Conservation (phyloP, 2,113 vertebrate genomes). For the Elgaria multicarinata region DNA sequence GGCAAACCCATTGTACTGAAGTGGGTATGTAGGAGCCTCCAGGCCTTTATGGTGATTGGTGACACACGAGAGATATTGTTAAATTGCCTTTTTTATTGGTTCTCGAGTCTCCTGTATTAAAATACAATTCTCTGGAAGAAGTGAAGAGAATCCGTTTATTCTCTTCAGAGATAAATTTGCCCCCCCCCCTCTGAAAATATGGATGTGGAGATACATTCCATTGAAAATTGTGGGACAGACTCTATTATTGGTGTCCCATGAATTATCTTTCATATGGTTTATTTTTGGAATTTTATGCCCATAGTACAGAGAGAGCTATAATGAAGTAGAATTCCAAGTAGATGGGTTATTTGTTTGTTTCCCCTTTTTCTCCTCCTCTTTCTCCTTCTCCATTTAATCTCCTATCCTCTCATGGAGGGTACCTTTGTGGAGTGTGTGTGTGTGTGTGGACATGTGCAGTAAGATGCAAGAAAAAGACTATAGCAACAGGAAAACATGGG, state of each 20-base stretch:
- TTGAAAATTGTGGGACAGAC: not conserved
- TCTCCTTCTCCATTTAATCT: slow-evolving; percentile 46
- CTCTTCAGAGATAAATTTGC: slow-evolving; percentile 49
- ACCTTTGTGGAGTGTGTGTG: not conserved
- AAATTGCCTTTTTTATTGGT: slow-evolving; percentile 82
- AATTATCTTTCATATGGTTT: not conserved
- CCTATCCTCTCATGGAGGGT: slow-evolving; percentile 54
- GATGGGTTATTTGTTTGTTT: not conserved
- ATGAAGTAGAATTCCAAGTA: slow-evolving; percentile 41
- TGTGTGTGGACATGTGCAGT: not conserved
- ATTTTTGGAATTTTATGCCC: not conserved
- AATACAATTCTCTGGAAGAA: slow-evolving; percentile 75
- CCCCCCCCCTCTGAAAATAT: slow-evolving; percentile 6
- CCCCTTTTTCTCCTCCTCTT: not conserved
- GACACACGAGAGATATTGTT: slow-evolving; percentile 75
- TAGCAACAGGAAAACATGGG: slow-evolving; percentile 10
- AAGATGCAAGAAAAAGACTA: not conserved
- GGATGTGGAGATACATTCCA: slow-evolving; percentile 33
- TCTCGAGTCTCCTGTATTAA: slow-evolving; percentile 73
- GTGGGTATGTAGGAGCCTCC: slow-evolving; percentile 65
- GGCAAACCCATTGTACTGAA: slow-evolving; percentile 53
- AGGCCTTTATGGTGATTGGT: slow-evolving; percentile 76
- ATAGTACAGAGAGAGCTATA: slow-evolving; percentile 46
- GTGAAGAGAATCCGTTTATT: slow-evolving; percentile 70
- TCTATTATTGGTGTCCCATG: not conserved